phyloP scores from a whole-genome alignment of 2,113 vertebrate species.

The Saguinus midas region DNA sequence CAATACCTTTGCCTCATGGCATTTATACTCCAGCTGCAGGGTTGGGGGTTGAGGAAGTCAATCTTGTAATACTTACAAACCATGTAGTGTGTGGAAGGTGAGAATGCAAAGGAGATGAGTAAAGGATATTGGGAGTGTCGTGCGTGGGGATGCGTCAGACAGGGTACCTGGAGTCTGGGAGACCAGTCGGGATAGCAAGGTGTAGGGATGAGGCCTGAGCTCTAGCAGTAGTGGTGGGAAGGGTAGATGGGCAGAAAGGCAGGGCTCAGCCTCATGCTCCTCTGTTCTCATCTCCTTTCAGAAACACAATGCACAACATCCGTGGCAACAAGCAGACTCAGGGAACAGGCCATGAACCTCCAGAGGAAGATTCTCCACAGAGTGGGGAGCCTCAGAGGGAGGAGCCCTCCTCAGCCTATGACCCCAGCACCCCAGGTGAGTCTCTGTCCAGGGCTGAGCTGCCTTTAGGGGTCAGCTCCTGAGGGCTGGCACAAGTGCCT shows the following conservation, averaged over 20 bases:
- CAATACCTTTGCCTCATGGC: neutral
- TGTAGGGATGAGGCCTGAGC: neutral
- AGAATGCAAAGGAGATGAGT: neutral
- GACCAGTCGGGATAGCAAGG: no score
- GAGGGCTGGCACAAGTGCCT: neutral
- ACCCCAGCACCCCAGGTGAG: conserved; percentile 67
- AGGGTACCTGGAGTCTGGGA: neutral
- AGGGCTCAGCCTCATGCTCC: neutral
- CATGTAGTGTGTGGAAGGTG: neutral
- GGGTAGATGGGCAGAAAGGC: fast-evolving
- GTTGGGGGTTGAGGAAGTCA: neutral
- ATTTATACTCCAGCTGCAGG: neutral
- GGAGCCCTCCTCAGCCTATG: conserved; percentile 37
- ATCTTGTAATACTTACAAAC: neutral
- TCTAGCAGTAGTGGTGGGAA: neutral
- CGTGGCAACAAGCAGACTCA: conserved; percentile 83
- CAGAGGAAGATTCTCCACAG: conserved; percentile 71
- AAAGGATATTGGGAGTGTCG: neutral
- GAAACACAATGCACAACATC: conserved; percentile 91
- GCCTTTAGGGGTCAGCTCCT: neutral
- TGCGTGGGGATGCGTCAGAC: fast-evolving
- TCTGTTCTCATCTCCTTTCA: conserved; percentile 75
- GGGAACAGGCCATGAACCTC: conserved; percentile 80
- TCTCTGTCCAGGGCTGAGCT: neutral
- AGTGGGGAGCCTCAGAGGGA: conserved; percentile 34